These are phyloP conservation scores for Bilobella aurantiaca DNA, from an alignment of 1,140 invertebrate species.

Conservation along the genomic window DNA sequence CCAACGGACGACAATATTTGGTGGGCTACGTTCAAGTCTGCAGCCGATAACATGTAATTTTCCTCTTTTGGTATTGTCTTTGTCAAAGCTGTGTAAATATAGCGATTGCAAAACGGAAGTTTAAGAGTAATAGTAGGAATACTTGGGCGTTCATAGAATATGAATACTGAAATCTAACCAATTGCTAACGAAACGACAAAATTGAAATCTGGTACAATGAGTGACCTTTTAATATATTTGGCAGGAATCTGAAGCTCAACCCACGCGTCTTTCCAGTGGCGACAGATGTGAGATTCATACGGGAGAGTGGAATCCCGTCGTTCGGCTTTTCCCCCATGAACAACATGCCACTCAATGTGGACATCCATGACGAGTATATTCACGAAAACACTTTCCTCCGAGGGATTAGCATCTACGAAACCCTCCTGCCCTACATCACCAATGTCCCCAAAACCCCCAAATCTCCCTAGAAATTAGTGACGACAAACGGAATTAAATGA, in stretches of 20 bases:
- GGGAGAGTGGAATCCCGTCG: conserved; percentile 54
- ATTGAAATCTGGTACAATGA: conserved; percentile 36
- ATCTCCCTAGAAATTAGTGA: not conserved
- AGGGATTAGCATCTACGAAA: not conserved
- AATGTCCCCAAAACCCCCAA: not conserved
- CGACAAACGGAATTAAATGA: too few species aligned
- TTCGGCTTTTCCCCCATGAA: conserved; percentile 72
- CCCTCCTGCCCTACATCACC: not conserved
- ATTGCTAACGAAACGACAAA: conserved; percentile 17
- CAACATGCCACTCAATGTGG: conserved; percentile 35
- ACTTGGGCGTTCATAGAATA: too few species aligned
- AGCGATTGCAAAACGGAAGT: too few species aligned
- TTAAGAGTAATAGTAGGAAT: too few species aligned
- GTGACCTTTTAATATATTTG: too few species aligned
- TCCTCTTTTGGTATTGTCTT: too few species aligned
- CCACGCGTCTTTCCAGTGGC: conserved; percentile 65
- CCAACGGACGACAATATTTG: conserved; percentile 59
- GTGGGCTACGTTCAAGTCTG: conserved; percentile 68
- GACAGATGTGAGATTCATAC: conserved; percentile 63
- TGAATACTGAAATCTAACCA: too few species aligned
- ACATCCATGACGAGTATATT: not conserved
- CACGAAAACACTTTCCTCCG: not conserved
- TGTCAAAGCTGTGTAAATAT: too few species aligned
- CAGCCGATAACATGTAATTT: conserved; percentile 47
- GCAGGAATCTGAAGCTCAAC: conserved; percentile 52